Evolutionary conservation across 2,888 invertebrate genomes (phyloP).

Genomic region (Diogma glabrata): DNA sequence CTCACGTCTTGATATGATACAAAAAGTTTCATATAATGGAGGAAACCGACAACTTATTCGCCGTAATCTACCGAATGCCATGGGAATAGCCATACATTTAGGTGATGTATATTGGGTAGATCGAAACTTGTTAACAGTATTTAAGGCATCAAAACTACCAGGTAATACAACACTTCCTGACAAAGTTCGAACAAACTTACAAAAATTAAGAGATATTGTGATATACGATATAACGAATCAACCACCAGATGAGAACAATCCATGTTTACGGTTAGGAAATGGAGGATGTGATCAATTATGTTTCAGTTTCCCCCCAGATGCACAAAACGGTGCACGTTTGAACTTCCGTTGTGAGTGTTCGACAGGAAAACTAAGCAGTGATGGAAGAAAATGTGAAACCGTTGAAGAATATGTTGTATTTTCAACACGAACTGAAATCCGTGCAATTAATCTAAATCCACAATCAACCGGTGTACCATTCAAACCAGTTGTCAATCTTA

Average conservation of each 20-base stretch:
- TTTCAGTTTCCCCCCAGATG: conserved; percentile 75
- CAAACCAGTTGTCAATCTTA: conserved; percentile 69
- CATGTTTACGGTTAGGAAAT: conserved; percentile 62
- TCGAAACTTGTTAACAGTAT: conserved; percentile 73
- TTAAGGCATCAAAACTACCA: conserved; percentile 65
- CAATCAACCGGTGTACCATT: conserved; percentile 72
- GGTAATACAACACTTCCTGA: conserved; percentile 59
- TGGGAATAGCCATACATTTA: conserved; percentile 81
- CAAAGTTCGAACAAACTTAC: conserved; percentile 68
- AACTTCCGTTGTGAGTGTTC: conserved; percentile 83
- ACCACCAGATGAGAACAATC: conserved; percentile 70
- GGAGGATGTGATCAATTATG: conserved; percentile 91
- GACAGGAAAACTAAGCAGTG: conserved; percentile 60
- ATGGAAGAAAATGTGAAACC: conserved; percentile 62
- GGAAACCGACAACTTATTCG: conserved; percentile 72
- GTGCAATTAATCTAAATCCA: conserved; percentile 81
- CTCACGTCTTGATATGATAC: conserved; percentile 85
- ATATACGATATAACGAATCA: conserved; percentile 85
- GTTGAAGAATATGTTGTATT: conserved; percentile 87
- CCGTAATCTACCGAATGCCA: conserved; percentile 81
- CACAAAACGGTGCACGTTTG: conserved; percentile 35
- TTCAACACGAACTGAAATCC: conserved; percentile 86
- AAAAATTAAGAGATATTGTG: conserved; percentile 77
- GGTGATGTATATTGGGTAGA: conserved; percentile 91
- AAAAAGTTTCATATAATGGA: conserved; percentile 76